Conservation (phyloP, 1,140 invertebrate genomes). For the Hesperophylax magnus region DNA sequence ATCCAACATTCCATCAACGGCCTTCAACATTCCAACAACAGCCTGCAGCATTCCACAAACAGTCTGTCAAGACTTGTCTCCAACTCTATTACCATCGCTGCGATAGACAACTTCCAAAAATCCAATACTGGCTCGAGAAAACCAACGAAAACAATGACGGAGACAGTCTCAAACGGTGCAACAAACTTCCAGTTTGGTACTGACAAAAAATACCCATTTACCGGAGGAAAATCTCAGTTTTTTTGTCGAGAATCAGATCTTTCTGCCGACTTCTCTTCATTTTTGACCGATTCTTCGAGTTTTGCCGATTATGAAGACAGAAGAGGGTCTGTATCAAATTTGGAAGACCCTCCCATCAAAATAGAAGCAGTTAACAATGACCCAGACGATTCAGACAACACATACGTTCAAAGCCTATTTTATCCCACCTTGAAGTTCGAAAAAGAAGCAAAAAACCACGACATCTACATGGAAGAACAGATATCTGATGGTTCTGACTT, state of each 20-base stretch:
- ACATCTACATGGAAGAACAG: conserved; percentile 65
- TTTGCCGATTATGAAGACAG: conserved; percentile 70
- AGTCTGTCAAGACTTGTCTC: conserved; percentile 58
- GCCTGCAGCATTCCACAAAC: conserved; percentile 63
- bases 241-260: conserved; percentile 63
- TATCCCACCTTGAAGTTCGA: conserved; percentile 64
- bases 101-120: conserved; percentile 22
- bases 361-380: conserved; percentile 59
- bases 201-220: conserved; percentile 58
- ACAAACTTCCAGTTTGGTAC: conserved; percentile 22
- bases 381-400: conserved; percentile 60
- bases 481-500: conserved; percentile 63
- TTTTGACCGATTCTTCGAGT: conserved; percentile 69
- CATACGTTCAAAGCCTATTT: conserved; percentile 65
- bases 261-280: conserved; percentile 69
- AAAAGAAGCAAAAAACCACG: conserved; percentile 60
- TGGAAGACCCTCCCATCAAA: conserved; percentile 60
- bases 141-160: conserved; percentile 12
- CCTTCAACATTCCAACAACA: conserved; percentile 50
- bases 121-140: conserved; percentile 43
- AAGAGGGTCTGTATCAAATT: conserved; percentile 59
- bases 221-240: conserved; percentile 62
- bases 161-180: not conserved
- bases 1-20: too few species aligned
- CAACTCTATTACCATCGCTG: not conserved